Evolutionary conservation across 2,888 invertebrate genomes (phyloP).

Genomic region (Sesia bembeciformis): DNA sequence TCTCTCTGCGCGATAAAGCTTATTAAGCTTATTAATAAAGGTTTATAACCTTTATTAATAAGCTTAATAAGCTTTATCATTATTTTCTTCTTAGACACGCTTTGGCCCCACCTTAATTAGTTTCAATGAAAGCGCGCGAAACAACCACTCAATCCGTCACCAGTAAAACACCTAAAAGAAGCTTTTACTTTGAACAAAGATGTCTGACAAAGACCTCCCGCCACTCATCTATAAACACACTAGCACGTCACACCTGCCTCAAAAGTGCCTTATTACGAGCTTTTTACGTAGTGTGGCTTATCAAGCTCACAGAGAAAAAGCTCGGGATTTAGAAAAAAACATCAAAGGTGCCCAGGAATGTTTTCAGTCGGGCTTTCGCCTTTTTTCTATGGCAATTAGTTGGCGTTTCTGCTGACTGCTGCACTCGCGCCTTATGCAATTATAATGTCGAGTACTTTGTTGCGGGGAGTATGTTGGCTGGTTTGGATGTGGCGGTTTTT

Average conservation of each 20-base stretch:
- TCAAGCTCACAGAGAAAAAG: constrained; percentile 56
- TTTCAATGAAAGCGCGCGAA: constrained; percentile 6
- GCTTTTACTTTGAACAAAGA: constrained; percentile 23
- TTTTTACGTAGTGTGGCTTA: constrained; percentile 61
- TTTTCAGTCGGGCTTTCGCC: constrained; percentile 72
- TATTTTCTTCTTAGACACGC: constrained; percentile 1
- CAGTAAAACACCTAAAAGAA: constrained; percentile 20
- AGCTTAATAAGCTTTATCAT: no score
- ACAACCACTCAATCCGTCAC: background rate
- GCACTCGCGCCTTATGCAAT: constrained; percentile 63
- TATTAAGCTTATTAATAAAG: no score
- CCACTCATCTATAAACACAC: constrained; percentile 42
- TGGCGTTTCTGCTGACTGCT: constrained; percentile 54
- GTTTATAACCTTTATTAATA: no score
- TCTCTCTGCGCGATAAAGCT: no score
- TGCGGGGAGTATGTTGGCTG: background rate
- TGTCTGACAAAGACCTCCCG: constrained; percentile 29
- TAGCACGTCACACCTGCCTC: constrained; percentile 54
- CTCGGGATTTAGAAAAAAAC: constrained; percentile 35
- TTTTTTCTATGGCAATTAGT: constrained; percentile 77
- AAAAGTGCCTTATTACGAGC: constrained; percentile 58
- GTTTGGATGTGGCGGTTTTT: constrained; percentile 18
- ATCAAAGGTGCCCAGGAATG: constrained; percentile 60
- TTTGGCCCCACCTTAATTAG: constrained; percentile 6
- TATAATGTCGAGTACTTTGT: constrained; percentile 49